Percentiles rank a stretch among this genome's conserved stretches.
phyloP scores from a whole-genome alignment of 1,140 invertebrate species.

The Ceratoteleas bidentatus region DNA sequence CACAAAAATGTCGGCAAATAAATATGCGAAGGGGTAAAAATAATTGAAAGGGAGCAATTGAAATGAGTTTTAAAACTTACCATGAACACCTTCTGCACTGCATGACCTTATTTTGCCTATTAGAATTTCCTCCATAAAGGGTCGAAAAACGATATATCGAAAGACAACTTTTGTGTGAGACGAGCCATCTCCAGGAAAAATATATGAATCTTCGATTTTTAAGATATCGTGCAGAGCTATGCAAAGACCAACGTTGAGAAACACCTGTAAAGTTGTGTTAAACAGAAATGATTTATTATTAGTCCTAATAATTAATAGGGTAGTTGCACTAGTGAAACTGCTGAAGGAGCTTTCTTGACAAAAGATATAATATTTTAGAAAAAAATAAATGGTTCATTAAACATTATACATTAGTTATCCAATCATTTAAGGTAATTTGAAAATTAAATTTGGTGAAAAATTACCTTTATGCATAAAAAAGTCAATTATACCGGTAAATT shows the following conservation, averaged over 20 bases:
- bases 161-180: conserved; percentile 96
- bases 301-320: not conserved
- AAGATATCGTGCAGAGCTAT: conserved; percentile 95
- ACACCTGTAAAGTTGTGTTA: conserved; percentile 84
- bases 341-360: no score
- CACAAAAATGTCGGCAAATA: no score
- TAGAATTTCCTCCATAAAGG: conserved; percentile 95
- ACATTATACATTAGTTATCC: no score
- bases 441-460: no score
- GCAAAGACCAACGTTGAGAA: conserved; percentile 95
- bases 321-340: no score
- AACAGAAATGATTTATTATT: not conserved
- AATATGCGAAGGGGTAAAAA: no score
- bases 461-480: no score
- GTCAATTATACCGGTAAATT: no score
- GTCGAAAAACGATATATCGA: conserved; percentile 95
- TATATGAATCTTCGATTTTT: conserved; percentile 92
- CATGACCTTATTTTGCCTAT: conserved; percentile 95
- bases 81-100: conserved; percentile 95
- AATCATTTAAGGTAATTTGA: no score
- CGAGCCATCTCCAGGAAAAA: conserved; percentile 96
- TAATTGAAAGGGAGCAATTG: no score
- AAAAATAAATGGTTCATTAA: no score
- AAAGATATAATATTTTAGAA: no score
- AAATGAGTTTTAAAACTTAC: conserved; percentile 82